phyloP scores from a whole-genome alignment of 2,888 invertebrate species.

The Panopea generosa region DNA sequence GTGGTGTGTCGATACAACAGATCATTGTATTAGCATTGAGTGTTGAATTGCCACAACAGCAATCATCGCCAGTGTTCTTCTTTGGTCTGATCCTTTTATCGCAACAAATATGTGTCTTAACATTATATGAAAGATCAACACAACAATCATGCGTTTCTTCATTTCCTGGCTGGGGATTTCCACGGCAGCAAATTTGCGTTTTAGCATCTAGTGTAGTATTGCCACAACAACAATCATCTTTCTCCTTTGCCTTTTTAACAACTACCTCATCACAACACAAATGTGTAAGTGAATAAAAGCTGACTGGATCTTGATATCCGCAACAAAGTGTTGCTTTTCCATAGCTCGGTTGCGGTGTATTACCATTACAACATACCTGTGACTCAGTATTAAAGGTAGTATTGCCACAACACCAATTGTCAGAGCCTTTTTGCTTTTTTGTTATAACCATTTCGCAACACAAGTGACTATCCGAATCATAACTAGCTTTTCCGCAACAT shows the following conservation, averaged over 20 bases:
- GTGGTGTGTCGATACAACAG: constrained; percentile 36
- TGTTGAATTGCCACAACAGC: constrained; percentile 41
- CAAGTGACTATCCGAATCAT: constrained; percentile 37
- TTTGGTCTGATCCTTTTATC: constrained; percentile 30
- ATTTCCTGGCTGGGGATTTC: constrained; percentile 24
- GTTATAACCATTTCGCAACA: constrained; percentile 46
- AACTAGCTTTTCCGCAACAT: constrained; percentile 49
- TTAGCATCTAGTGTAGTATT: constrained; percentile 37
- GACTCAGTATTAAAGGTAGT: constrained; percentile 43
- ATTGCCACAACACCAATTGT: constrained; percentile 54
- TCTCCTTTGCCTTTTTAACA: constrained; percentile 24
- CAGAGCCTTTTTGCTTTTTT: constrained; percentile 38
- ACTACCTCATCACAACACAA: constrained; percentile 49
- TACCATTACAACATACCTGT: constrained; percentile 53
- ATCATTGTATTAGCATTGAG: constrained; percentile 31
- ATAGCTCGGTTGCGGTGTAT: constrained; percentile 40
- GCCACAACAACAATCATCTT: constrained; percentile 41
- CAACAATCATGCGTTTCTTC: constrained; percentile 34
- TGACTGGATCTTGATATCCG: constrained; percentile 19
- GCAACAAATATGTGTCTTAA: constrained; percentile 33
- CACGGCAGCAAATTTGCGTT: constrained; percentile 44
- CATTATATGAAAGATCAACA: constrained; percentile 30
- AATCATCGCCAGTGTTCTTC: constrained; percentile 20
- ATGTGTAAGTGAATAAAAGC: constrained; percentile 27
- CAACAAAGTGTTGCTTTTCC: constrained; percentile 39